Conservation (phyloP, 2,888 invertebrate genomes). For the Catonia carolina region DNA sequence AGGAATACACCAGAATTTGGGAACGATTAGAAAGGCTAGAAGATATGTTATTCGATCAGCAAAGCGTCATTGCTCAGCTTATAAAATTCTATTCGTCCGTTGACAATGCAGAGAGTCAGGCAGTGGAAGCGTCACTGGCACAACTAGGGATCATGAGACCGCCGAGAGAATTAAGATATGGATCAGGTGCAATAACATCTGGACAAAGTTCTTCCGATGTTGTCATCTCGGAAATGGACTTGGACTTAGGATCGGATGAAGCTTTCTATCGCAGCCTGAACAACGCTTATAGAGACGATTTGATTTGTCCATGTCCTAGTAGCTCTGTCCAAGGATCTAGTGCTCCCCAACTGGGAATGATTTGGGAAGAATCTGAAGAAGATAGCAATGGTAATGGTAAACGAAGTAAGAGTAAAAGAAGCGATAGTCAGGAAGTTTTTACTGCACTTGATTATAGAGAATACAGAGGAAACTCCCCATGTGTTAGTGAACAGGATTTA, state of each 20-base stretch:
- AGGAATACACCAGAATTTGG: slow-evolving; percentile 93
- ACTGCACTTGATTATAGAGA: slow-evolving; percentile 72
- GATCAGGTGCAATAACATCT: slow-evolving; percentile 2
- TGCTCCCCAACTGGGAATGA: slow-evolving; percentile 72
- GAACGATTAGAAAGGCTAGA: slow-evolving; percentile 83
- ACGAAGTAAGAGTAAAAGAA: slow-evolving; percentile 36
- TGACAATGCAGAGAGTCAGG: slow-evolving; percentile 35
- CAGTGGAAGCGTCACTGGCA: background rate
- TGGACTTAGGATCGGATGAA: slow-evolving; percentile 58
- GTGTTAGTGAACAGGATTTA: slow-evolving; percentile 69
- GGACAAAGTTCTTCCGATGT: slow-evolving; percentile 14
- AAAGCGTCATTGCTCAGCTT: slow-evolving; percentile 81
- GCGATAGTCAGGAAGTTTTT: slow-evolving; percentile 56
- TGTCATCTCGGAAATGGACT: slow-evolving; percentile 40
- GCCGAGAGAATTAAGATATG: background rate
- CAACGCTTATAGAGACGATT: slow-evolving; percentile 77
- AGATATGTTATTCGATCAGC: slow-evolving; percentile 78
- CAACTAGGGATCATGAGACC: background rate
- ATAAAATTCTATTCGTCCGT: slow-evolving; percentile 60
- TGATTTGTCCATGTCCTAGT: slow-evolving; percentile 44
- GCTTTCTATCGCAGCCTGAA: slow-evolving; percentile 83
- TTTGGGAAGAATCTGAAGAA: slow-evolving; percentile 80
- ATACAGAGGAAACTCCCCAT: slow-evolving; percentile 66
- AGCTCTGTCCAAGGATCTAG: slow-evolving; percentile 54
- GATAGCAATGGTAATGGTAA: slow-evolving; percentile 44